Conservation (phyloP, 2,113 vertebrate genomes). For the Beaufortia kweichowensis region DNA sequence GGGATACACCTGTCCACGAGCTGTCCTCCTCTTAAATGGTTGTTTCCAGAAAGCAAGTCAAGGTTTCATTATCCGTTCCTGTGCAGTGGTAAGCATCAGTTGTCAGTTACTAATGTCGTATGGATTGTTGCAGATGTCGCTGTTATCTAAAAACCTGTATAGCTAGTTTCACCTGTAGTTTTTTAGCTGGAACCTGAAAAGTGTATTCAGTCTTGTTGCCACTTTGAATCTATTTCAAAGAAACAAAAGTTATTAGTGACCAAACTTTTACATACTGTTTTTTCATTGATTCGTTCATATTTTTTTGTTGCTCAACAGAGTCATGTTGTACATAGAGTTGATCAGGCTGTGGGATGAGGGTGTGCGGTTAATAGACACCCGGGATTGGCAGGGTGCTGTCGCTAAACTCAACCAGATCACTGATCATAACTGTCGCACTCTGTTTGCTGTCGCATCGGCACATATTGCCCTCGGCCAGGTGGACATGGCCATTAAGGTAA, state of each 20-base stretch:
- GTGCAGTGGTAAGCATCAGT: constrained; percentile 22
- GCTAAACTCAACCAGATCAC: constrained; percentile 67
- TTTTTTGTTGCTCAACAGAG: constrained; percentile 21
- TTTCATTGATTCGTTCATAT: not conserved
- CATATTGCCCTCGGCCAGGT: constrained; percentile 77
- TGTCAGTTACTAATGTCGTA: not conserved
- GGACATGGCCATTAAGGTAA: constrained; percentile 74
- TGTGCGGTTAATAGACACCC: constrained; percentile 70
- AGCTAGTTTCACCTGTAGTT: constrained; percentile 11
- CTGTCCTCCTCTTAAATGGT: not conserved
- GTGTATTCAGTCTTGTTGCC: not conserved
- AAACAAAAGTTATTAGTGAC: not conserved
- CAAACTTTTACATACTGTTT: not conserved
- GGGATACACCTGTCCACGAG: constrained; percentile 18
- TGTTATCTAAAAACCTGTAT: not conserved
- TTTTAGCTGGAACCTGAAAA: not conserved
- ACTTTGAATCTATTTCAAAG: not conserved
- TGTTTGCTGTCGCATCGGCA: constrained; percentile 79
- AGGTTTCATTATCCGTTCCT: not conserved
- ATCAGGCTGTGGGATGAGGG: constrained; percentile 80
- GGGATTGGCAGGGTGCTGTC: constrained; percentile 77
- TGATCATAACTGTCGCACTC: constrained; percentile 76
- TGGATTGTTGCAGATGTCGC: not conserved
- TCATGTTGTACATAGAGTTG: constrained; percentile 82
- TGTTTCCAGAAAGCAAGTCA: not conserved